Evolutionary conservation across 2,797 vertebrate genomes (phyloP), one percentile per base, ranked within the genome.

Genomic region (Enteromius trimaculatus): DNA sequence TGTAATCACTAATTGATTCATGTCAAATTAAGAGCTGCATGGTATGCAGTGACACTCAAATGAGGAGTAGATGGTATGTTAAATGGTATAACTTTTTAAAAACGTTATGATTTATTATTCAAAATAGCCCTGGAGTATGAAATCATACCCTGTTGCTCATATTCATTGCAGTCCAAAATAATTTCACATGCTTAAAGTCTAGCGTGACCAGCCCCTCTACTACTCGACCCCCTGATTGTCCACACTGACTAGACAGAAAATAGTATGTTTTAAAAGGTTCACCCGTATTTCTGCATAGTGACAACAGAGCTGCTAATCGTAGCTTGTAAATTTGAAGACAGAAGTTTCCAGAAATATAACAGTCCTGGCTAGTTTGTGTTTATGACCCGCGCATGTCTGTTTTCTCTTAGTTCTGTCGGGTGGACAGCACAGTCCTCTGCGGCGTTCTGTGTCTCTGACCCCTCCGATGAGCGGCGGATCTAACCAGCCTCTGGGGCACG

Each of bases 401-500:
- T 66, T 60, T 23, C 89, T 93, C 91, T 77, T 95, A 99, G 98
- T 98, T 94, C 94, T 97, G 93, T 95, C 96, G 88, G 95, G 95
- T 91, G 96, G 97, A 80, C 97, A 97, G 92, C 97, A 99, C 96
- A 98, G 97, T 92, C 97, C 97, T 92, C 95, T 99, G 95, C 98
- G 99, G 95, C 97, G 98, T 91, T 99, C 98, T 64, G 97, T 99
- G 89, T 99, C 98, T 93, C 96, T 99, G 90, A 99, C 98, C 75
- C 98, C 98, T 89, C 98, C 98, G 90, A 99, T 98, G 95, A 98
- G 96, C 87, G 97, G 97, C 90, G 96, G 97, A 92, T 96, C 94
- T 83, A 92, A 89, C 93, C 97, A 98, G 87, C 94, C 97, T 86
- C 94, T 99, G 92, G 97, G 97, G 92, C 97, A 98, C 87, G 96